phyloP scores from a whole-genome alignment of 2,797 vertebrate genomes.

The Knipowitschia caucasica region DNA sequence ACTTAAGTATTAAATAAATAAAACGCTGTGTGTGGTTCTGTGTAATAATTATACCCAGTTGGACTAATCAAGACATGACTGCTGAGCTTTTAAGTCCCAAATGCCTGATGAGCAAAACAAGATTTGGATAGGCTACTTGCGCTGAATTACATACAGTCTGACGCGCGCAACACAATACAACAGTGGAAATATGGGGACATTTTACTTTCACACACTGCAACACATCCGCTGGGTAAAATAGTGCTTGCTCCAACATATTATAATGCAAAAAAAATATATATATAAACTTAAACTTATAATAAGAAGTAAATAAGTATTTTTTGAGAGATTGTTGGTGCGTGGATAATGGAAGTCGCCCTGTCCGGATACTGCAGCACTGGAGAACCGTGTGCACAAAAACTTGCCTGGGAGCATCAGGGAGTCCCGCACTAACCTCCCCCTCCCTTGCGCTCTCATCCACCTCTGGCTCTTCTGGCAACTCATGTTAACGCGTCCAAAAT shows the following conservation, averaged over 20 bases:
- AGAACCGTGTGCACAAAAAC: slow-evolving; percentile 77
- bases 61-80: slow-evolving; percentile 31
- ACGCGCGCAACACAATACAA: slow-evolving; percentile 28
- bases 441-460: slow-evolving; percentile 18
- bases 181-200: slow-evolving; percentile 4
- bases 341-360: slow-evolving; percentile 14
- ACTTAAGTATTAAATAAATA: neutral
- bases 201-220: slow-evolving; percentile 21
- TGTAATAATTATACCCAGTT: slow-evolving; percentile 12
- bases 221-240: neutral
- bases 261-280: neutral
- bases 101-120: slow-evolving; percentile 39
- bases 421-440: slow-evolving; percentile 68
- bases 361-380: slow-evolving; percentile 75
- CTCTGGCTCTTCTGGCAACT: slow-evolving; percentile 31
- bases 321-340: slow-evolving; percentile 15
- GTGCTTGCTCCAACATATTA: neutral
- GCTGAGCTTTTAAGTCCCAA: slow-evolving; percentile 34
- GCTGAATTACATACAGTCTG: too few relatives aligned
- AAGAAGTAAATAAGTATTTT: slow-evolving; percentile 3
- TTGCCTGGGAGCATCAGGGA: slow-evolving; percentile 74
- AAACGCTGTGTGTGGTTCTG: neutral
- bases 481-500: neutral
- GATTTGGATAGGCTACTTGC: slow-evolving; percentile 24
- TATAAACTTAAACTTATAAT: slow-evolving; percentile 31